Evolutionary conservation across 2,797 vertebrate genomes (phyloP).

Genomic region (Eospalax fontanierii): DNA sequence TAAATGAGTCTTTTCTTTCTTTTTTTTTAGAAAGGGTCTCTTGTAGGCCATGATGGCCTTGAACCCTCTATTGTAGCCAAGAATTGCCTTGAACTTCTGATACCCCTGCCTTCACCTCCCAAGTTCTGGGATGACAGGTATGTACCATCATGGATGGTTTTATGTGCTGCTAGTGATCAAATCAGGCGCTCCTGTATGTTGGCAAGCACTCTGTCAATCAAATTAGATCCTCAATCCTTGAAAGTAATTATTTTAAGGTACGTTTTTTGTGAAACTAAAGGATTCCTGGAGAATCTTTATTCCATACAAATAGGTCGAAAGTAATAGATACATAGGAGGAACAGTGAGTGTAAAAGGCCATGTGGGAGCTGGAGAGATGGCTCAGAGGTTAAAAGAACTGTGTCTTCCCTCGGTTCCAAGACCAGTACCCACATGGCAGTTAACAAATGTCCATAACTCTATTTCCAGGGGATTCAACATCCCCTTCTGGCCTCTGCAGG

Average conservation of each 20-base stretch:
- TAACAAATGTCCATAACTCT: too few species aligned
- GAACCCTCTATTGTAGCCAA: not conserved
- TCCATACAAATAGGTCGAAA: not conserved
- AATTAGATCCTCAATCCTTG: not conserved
- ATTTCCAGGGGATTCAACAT: too few species aligned
- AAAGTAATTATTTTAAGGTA: not conserved
- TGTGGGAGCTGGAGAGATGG: not conserved
- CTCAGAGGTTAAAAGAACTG: too few species aligned
- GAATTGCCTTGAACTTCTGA: not conserved
- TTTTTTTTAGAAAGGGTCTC: not conserved
- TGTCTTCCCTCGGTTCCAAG: too few species aligned
- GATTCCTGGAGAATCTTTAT: not conserved
- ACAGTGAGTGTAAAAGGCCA: not conserved
- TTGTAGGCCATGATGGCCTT: not conserved
- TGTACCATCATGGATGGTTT: not conserved
- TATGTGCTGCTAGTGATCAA: not conserved
- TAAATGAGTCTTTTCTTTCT: not conserved
- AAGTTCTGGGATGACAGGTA: not conserved
- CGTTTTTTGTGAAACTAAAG: conserved; percentile 4
- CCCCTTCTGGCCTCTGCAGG: too few species aligned
- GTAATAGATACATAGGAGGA: not conserved
- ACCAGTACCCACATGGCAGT: too few species aligned
- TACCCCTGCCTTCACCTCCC: not conserved
- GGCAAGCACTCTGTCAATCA: not conserved
- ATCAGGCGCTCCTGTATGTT: not conserved